These are phyloP conservation scores for Delichon dasypus DNA, from an alignment of 2,797 vertebrate species.

Conservation along the genomic window DNA sequence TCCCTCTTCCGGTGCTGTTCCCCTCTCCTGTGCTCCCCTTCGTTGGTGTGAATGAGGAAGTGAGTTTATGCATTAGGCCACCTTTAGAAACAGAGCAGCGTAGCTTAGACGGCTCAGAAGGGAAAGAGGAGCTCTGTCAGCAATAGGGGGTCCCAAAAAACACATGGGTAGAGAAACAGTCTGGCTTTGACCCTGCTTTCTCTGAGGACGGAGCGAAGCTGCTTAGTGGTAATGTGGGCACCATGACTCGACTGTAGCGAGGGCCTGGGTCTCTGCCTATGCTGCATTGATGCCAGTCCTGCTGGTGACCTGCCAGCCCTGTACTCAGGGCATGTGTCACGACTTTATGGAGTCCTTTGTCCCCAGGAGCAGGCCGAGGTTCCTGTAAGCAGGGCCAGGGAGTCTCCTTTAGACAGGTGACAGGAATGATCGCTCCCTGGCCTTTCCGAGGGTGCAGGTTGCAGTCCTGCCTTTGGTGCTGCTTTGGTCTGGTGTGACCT, in stretches of 20 bases:
- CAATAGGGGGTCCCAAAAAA: background rate
- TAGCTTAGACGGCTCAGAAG: background rate
- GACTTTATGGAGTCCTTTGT: background rate
- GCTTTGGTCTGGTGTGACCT: background rate
- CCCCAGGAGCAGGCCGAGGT: too few relatives aligned
- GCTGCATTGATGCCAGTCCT: background rate
- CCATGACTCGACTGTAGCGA: fast-evolving
- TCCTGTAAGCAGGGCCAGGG: background rate
- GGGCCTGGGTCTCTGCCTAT: background rate
- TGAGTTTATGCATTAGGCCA: background rate
- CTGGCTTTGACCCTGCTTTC: background rate
- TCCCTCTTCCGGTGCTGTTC: background rate
- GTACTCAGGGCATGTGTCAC: background rate
- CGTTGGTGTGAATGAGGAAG: background rate
- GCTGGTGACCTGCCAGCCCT: too few relatives aligned
- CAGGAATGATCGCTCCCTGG: background rate
- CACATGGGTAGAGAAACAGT: background rate
- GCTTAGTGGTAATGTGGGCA: background rate
- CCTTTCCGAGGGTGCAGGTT: fast-evolving
- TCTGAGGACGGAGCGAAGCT: fast-evolving
- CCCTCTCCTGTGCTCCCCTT: background rate
- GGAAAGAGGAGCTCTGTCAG: background rate
- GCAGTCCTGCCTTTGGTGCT: background rate
- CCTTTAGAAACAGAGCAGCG: too few relatives aligned
- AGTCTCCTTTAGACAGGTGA: background rate